These are phyloP conservation scores for Taxidea taxus DNA, from an alignment of 2,113 vertebrate genomes.

Conservation along the genomic window DNA sequence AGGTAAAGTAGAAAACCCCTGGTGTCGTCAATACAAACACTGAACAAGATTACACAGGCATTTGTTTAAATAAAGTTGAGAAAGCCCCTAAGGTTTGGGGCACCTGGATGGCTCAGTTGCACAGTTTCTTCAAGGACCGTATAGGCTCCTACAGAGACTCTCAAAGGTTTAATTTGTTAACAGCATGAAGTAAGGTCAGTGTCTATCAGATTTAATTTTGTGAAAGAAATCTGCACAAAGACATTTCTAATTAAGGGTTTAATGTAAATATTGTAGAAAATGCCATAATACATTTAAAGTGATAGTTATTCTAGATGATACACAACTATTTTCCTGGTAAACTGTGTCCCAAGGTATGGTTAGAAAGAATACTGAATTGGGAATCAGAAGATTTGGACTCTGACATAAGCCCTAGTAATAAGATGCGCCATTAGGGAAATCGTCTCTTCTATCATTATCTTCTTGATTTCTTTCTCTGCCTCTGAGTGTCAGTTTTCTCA, in stretches of 20 bases:
- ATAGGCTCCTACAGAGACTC: not conserved
- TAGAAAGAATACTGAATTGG: not conserved
- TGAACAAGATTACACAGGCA: not conserved
- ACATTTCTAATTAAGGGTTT: not conserved
- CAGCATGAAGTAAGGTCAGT: not conserved
- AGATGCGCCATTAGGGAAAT: not conserved
- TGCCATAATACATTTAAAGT: not conserved
- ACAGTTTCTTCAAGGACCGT: not conserved
- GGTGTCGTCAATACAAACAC: not conserved
- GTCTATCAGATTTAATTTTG: not conserved
- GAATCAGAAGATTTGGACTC: not conserved
- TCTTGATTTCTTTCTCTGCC: not conserved
- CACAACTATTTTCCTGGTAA: not conserved
- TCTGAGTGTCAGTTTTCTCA: not conserved
- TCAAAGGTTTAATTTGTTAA: not conserved
- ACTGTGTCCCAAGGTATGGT: not conserved
- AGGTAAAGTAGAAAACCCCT: not conserved
- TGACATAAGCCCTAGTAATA: not conserved
- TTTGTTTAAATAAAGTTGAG: not conserved
- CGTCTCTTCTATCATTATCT: not conserved
- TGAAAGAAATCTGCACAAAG: not conserved
- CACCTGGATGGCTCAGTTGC: not conserved
- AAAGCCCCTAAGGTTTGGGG: not conserved
- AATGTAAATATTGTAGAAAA: not conserved
- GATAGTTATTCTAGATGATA: not conserved